These are phyloP conservation scores for Montipora capitata DNA, from an alignment of 92 coral and sea anemone genomes.

Conservation along the genomic window DNA sequence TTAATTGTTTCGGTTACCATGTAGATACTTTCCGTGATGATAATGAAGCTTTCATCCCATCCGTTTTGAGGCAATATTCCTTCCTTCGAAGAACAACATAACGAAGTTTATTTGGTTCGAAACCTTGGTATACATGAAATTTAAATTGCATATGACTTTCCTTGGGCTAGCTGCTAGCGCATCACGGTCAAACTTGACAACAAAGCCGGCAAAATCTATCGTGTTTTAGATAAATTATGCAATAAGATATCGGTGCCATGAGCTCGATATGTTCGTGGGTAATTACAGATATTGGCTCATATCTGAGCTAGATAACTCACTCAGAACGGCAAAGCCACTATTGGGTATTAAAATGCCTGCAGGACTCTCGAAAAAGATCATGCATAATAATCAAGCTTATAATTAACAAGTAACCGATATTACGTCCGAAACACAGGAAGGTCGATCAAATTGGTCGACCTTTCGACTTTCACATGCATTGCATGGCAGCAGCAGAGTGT, in stretches of 20 bases:
- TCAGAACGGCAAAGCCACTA: constrained; percentile 28
- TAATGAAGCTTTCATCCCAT: too few species aligned
- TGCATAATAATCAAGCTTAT: not conserved
- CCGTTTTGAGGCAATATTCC: constrained; percentile 1
- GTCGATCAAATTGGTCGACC: constrained; percentile 18
- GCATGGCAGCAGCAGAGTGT: not conserved
- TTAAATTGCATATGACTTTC: too few species aligned
- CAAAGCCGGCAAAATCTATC: not conserved
- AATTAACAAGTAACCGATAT: constrained; percentile 2
- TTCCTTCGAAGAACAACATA: not conserved
- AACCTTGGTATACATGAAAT: too few species aligned
- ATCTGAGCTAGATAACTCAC: not conserved
- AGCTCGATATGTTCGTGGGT: constrained; percentile 4
- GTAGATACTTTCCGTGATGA: not conserved
- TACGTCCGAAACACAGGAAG: not conserved
- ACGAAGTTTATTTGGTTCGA: not conserved
- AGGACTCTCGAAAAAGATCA: not conserved
- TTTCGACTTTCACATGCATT: constrained; percentile 10
- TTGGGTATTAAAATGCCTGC: not conserved
- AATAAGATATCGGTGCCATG: not conserved
- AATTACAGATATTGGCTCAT: constrained; percentile 15
- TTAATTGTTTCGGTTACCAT: not conserved
- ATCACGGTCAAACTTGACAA: too few species aligned
- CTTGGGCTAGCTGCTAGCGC: too few species aligned
- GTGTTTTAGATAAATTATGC: not conserved